Evolutionary conservation across 2,888 invertebrate genomes (phyloP).

Genomic region (Oligia strigilis): DNA sequence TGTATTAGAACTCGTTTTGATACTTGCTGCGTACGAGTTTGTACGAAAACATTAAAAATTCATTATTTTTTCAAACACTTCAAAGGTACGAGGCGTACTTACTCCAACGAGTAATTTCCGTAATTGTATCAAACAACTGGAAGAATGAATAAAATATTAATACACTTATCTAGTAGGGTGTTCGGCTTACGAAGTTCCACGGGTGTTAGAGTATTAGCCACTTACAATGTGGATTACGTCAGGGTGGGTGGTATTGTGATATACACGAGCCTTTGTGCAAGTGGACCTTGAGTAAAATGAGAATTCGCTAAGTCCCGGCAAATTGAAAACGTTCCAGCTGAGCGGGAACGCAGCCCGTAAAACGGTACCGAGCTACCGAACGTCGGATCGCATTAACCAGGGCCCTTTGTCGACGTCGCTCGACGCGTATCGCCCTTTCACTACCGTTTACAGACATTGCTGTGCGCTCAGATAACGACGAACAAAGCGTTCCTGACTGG

Average conservation of each 20-base stretch:
- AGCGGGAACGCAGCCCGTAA: slow-evolving; percentile 73
- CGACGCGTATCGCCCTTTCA: slow-evolving; percentile 74
- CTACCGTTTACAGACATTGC: slow-evolving; percentile 78
- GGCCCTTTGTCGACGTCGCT: slow-evolving; percentile 75
- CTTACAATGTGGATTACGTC: slow-evolving; percentile 71
- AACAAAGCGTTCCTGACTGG: slow-evolving; percentile 77
- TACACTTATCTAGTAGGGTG: slow-evolving; percentile 51
- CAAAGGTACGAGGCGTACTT: slow-evolving; percentile 37
- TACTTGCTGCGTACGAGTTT: slow-evolving; percentile 19
- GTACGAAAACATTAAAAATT: slow-evolving; percentile 36
- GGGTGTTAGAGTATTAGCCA: slow-evolving; percentile 70
- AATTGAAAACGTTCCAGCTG: slow-evolving; percentile 81
- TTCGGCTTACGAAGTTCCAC: slow-evolving; percentile 55
- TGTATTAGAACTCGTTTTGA: slow-evolving; percentile 60
- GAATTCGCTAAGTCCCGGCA: slow-evolving; percentile 79
- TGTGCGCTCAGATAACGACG: slow-evolving; percentile 81
- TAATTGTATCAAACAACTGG: slow-evolving; percentile 60
- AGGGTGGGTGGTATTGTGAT: slow-evolving; percentile 73
- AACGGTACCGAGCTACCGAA: slow-evolving; percentile 67
- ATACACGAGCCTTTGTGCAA: slow-evolving; percentile 77
- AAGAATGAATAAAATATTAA: slow-evolving; percentile 58
- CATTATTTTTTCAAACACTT: slow-evolving; percentile 48
- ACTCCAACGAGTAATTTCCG: slow-evolving; percentile 57
- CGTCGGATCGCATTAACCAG: slow-evolving; percentile 77
- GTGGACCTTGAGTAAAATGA: slow-evolving; percentile 77